Conservation (phyloP, 2,113 vertebrate species). For the Brachypodius melanocephalos region DNA sequence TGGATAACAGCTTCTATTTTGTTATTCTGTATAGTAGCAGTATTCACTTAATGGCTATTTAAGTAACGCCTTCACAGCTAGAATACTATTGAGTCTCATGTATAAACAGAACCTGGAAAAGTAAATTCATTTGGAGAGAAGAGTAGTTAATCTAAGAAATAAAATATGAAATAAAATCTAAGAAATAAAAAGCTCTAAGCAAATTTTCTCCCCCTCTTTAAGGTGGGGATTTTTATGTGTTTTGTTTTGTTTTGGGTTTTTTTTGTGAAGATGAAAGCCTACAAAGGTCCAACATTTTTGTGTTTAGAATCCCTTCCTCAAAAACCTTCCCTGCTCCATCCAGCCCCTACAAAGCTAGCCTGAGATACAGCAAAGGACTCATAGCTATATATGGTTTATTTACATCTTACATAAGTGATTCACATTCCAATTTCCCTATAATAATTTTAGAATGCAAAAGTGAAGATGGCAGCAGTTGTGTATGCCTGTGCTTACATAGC, state of each 20-base stretch:
- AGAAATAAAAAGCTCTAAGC: not conserved
- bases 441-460: not conserved
- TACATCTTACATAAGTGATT: not conserved
- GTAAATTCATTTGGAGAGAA: not conserved
- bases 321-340: not conserved
- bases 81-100: not conserved
- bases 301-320: not conserved
- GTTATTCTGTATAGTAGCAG: not conserved
- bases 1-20: not conserved
- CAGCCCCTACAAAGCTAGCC: not conserved
- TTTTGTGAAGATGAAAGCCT: not conserved
- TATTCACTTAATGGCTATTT: not conserved
- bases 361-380: not conserved
- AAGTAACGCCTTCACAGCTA: not conserved
- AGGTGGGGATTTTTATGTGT: too few species aligned
- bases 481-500: not conserved
- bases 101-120: not conserved
- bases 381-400: not conserved
- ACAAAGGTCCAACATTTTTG: not conserved
- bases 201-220: not conserved
- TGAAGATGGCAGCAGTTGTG: not conserved
- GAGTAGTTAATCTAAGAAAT: not conserved
- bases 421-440: not conserved
- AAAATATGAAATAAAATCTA: not conserved
- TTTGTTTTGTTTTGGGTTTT: not conserved